These are phyloP conservation scores for Aethes cnicana DNA, from an alignment of 2,888 invertebrate genomes.

Conservation along the genomic window DNA sequence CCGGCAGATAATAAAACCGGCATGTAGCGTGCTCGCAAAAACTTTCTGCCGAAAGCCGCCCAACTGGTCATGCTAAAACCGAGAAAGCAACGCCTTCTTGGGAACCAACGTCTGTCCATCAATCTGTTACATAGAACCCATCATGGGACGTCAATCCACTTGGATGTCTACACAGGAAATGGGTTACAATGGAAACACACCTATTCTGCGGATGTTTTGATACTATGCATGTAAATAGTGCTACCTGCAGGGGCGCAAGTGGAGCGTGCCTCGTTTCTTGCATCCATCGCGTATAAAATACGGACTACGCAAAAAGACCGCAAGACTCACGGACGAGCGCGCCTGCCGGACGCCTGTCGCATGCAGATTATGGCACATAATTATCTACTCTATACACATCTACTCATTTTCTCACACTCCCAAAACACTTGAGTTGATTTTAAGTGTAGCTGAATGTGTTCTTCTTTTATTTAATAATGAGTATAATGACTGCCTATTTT, in stretches of 20 bases:
- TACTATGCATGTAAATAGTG: constrained; percentile 42
- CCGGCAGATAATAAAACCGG: constrained; percentile 53
- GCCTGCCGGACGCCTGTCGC: constrained; percentile 37
- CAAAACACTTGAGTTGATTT: too few species aligned
- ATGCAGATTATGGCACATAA: constrained; percentile 35
- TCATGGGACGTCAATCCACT: constrained; percentile 33
- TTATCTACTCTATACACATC: constrained; percentile 4
- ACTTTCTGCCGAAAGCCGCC: constrained; percentile 69
- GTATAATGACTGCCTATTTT: not conserved
- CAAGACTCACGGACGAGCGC: constrained; percentile 57
- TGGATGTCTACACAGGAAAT: constrained; percentile 48
- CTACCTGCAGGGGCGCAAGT: constrained; percentile 54
- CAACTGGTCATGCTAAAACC: constrained; percentile 70
- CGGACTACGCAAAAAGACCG: constrained; percentile 63
- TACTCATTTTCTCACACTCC: constrained; percentile 1
- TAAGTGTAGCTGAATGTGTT: too few species aligned
- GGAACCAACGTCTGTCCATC: constrained; percentile 44
- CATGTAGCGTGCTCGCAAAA: constrained; percentile 58
- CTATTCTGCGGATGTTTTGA: constrained; percentile 29
- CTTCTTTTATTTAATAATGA: constrained; percentile 2
- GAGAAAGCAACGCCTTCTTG: constrained; percentile 68
- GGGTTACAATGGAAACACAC: constrained; percentile 46
- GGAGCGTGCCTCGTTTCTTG: constrained; percentile 68
- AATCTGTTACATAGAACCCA: constrained; percentile 24
- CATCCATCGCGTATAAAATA: constrained; percentile 58